These are phyloP conservation scores for Limosa lapponica DNA, from an alignment of 2,797 vertebrate genomes.

Conservation along the genomic window DNA sequence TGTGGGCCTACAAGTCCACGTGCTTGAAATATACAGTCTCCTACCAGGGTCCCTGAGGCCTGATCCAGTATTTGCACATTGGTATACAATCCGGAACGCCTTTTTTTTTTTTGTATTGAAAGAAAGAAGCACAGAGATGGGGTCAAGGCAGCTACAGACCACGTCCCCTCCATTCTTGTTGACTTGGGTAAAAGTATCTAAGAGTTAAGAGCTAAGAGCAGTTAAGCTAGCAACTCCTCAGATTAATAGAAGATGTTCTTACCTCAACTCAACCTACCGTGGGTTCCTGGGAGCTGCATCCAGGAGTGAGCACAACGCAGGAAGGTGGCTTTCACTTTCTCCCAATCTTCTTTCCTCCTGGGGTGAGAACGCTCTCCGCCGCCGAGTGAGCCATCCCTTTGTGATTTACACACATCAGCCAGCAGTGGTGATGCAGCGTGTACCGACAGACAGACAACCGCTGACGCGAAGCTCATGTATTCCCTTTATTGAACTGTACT, in stretches of 20 bases:
- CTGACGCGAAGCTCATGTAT: constrained; percentile 78
- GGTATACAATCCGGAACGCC: background rate
- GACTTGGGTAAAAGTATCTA: background rate
- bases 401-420: background rate
- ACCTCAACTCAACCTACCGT: background rate
- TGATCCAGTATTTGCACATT: background rate
- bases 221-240: background rate
- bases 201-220: background rate
- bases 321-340: background rate
- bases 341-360: background rate
- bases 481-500: constrained; percentile 97
- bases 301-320: background rate
- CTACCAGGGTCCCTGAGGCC: background rate
- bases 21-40: background rate
- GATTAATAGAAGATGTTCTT: background rate
- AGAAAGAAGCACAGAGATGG: background rate
- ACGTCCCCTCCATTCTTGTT: background rate
- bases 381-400: background rate
- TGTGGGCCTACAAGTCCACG: background rate
- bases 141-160: background rate
- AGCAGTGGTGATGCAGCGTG: background rate
- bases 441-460: constrained; percentile 67
- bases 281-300: background rate
- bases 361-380: background rate
- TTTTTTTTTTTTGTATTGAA: background rate